phyloP scores from a whole-genome alignment of 1,140 invertebrate species.

The Caenorhabditis latens region DNA sequence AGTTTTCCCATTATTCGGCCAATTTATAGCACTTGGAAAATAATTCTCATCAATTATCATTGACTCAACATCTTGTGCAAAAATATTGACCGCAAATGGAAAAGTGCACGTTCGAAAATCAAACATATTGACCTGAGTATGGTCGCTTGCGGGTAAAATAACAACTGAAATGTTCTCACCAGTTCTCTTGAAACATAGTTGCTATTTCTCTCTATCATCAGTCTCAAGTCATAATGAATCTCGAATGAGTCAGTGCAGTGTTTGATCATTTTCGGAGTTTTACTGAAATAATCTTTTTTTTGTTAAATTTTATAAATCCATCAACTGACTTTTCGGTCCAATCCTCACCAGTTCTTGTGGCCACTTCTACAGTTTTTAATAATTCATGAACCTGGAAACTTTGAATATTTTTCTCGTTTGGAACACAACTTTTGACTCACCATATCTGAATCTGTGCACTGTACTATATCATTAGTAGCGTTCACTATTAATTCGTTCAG shows the following conservation, averaged over 20 bases:
- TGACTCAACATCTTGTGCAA: conserved; percentile 44
- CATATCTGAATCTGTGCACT: conserved; percentile 49
- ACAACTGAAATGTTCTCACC: not conserved
- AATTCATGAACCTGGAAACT: conserved; percentile 30
- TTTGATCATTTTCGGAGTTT: conserved; percentile 37
- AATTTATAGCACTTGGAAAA: conserved; percentile 29
- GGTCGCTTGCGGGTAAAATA: not conserved
- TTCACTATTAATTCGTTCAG: conserved; percentile 58
- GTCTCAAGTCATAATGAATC: conserved; percentile 41
- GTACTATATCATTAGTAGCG: conserved; percentile 54
- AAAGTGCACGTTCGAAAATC: conserved; percentile 57
- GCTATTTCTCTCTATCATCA: conserved; percentile 49
- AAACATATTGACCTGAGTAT: conserved; percentile 44
- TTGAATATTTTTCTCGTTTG: not conserved
- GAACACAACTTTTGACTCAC: not conserved
- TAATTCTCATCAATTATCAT: conserved; percentile 21
- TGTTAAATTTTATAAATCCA: too few relatives aligned
- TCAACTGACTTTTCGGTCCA: not conserved
- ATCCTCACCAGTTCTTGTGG: not conserved
- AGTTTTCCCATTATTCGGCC: conserved; percentile 41
- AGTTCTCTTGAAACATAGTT: conserved; percentile 53
- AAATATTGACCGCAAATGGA: conserved; percentile 52
- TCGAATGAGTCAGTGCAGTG: conserved; percentile 29
- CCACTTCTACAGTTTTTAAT: conserved; percentile 16
- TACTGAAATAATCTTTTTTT: not conserved